These are phyloP conservation scores for Ochropacha duplaris DNA, from an alignment of 2,888 invertebrate genomes.

Conservation along the genomic window DNA sequence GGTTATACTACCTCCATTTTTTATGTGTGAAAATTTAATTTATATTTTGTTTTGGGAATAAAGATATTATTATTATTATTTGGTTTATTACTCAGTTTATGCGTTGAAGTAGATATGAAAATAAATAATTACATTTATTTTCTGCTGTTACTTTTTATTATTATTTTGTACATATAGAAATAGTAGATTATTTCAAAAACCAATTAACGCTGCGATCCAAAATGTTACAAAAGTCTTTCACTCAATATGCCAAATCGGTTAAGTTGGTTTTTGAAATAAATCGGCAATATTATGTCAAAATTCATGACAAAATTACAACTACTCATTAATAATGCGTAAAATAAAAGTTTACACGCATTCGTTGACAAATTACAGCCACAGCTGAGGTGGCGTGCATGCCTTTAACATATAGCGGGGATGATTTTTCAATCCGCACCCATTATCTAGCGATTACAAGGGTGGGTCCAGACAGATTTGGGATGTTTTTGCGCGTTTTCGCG, in stretches of 20 bases:
- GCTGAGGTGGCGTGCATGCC: conserved; percentile 44
- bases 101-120: not conserved
- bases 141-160: not conserved
- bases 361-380: conserved; percentile 31
- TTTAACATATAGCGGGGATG: conserved; percentile 66
- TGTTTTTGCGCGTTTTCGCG: conserved; percentile 61
- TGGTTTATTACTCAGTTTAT: not conserved
- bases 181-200: too few species aligned
- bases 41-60: too few species aligned
- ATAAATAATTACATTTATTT: not conserved
- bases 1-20: not conserved
- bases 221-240: too few species aligned
- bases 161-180: too few species aligned
- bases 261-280: too few species aligned
- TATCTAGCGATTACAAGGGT: conserved; percentile 80
- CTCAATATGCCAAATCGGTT: too few species aligned
- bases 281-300: too few species aligned
- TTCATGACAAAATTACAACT: not conserved
- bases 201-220: too few species aligned
- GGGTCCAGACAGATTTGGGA: conserved; percentile 72
- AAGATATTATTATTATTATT: too few species aligned
- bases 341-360: not conserved
- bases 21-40: too few species aligned
- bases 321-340: not conserved
- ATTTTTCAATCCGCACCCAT: conserved; percentile 78